These are phyloP conservation scores for Goniozus legneri DNA, from an alignment of 1,140 invertebrate genomes.

Conservation along the genomic window DNA sequence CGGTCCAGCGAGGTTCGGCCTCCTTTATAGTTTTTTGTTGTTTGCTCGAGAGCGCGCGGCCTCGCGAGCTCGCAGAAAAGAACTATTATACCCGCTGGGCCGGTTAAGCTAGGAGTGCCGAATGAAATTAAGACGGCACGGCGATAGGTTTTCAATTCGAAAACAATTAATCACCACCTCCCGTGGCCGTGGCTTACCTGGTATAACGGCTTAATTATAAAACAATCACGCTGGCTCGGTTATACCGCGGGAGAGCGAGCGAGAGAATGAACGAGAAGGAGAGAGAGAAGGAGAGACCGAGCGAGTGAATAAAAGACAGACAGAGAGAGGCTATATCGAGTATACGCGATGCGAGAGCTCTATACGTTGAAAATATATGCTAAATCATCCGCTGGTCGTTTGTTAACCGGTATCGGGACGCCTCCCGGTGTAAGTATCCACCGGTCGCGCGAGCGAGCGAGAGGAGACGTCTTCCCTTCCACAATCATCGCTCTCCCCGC, in stretches of 20 bases:
- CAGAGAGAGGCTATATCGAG: background rate
- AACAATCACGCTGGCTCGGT: constrained; percentile 44
- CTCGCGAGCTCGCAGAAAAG: too few relatives aligned
- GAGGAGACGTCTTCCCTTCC: constrained; percentile 30
- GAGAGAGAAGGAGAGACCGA: too few relatives aligned
- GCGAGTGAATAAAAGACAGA: constrained; percentile 13
- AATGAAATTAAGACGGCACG: constrained; percentile 46
- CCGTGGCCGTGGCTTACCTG: constrained; percentile 22
- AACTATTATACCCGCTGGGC: too few relatives aligned
- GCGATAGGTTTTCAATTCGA: constrained; percentile 52
- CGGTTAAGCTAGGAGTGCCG: too few relatives aligned
- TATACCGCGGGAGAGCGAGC: constrained; percentile 33
- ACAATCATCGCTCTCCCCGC: too few relatives aligned
- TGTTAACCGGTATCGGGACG: constrained; percentile 41
- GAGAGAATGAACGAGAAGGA: too few relatives aligned
- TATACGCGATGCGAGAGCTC: constrained; percentile 18
- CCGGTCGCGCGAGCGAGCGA: constrained; percentile 23
- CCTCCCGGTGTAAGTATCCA: constrained; percentile 29
- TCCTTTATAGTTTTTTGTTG: too few relatives aligned
- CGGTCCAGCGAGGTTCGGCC: too few relatives aligned
- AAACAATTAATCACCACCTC: constrained; percentile 51
- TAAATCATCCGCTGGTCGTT: constrained; percentile 53
- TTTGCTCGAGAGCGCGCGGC: too few relatives aligned
- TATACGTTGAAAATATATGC: constrained; percentile 41
- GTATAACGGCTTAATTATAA: constrained; percentile 54